Evolutionary conservation across 1,140 invertebrate genomes (phyloP), one percentile per base, ranked within the genome.

Genomic region (Drosophila elegans): DNA sequence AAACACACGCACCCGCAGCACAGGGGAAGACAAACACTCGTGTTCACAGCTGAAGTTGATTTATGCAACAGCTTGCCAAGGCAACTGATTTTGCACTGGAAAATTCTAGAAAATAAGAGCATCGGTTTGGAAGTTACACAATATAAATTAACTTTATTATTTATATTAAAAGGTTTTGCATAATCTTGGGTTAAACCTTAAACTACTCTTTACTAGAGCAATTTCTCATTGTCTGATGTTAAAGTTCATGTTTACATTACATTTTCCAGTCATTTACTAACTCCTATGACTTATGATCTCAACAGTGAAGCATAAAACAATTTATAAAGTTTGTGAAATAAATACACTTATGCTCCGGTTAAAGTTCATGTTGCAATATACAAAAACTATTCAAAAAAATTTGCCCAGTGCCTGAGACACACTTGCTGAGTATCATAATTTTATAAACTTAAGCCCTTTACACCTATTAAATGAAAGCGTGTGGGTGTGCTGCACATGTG

Each of bases 1-100:
- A 78, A 72, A 78, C 64, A 78, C 74, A 59, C 60, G 41, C 39
- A 48, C 21, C 29, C 38, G 48, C 41, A 42, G 45, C 6, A 9
- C 12, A 36, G 39, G 29, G 12, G 52, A 61, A 62, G 55, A 53
- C 41, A 54, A 44, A 63, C 46, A 55, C 72, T 49, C 29, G 45
- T 34, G 62, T 42, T 64, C 34, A 42, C 73, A 63, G 81, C 16
- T 78, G 72, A 80, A 76, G 83, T 88, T 89, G 84, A 88, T 83
- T 88, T 88, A 88, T 88, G 84, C 83, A 88, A 86, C 83, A 86
- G 84, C 84, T 89, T 77, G 79, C 80, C 52, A 62, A n/a, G 41
- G 53, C 74, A 68, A 77, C 53, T 71, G 64, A 71, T 69, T 77
- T 39, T 49, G 51, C 74, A 69, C 74, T 54, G 63, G 9, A n/a